These are phyloP conservation scores for Drosophila suboccidentalis DNA, from an alignment of 2,888 invertebrate species.

Conservation along the genomic window DNA sequence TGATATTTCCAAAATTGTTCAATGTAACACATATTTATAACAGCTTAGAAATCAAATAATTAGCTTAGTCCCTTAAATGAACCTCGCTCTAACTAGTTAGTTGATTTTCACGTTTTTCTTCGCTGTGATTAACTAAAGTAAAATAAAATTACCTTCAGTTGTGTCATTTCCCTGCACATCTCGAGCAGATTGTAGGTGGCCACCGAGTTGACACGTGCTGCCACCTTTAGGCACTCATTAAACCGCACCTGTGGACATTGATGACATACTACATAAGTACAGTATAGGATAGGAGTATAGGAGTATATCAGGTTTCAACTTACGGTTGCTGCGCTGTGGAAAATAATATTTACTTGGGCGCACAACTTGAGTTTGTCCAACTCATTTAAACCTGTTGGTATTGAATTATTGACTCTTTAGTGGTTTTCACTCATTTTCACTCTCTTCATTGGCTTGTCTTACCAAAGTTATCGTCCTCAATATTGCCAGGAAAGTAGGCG, in stretches of 20 bases:
- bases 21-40: neutral
- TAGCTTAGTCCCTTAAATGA: neutral
- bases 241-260: conserved; percentile 88
- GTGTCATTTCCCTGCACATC: conserved; percentile 92
- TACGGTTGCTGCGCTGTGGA: conserved; percentile 97
- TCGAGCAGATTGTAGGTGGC: conserved; percentile 94
- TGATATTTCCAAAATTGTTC: neutral
- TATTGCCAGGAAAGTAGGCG: conserved; percentile 91
- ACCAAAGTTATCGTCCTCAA: conserved; percentile 85
- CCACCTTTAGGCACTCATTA: conserved; percentile 95
- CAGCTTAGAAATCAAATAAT: neutral
- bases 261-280: neutral
- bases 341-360: conserved; percentile 92
- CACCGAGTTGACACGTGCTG: conserved; percentile 95
- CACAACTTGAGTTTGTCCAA: conserved; percentile 88
- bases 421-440: conserved; percentile 34
- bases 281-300: neutral
- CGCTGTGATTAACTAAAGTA: no score
- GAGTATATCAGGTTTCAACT: conserved; percentile 27
- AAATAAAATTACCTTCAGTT: conserved; percentile 88
- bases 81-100: no score
- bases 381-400: conserved; percentile 87
- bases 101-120: no score
- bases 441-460: conserved; percentile 22
- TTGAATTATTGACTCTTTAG: conserved; percentile 9